A percentile compares a stretch with the other conserved stretches of the same genome.
phyloP scores from a whole-genome alignment of 2,113 vertebrate species.

The Aldabrachelys gigantea region DNA sequence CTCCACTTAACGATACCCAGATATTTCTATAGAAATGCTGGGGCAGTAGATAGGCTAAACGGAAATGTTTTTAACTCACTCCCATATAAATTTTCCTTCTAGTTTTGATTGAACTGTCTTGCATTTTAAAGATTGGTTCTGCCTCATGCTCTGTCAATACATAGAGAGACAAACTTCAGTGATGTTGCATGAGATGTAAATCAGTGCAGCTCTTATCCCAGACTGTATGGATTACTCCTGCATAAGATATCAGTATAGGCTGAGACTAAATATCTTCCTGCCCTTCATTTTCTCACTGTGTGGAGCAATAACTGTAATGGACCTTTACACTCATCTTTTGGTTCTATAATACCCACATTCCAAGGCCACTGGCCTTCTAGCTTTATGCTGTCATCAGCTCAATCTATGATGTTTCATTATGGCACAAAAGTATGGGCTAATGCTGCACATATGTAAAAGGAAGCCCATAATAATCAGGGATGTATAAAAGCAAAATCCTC shows the following conservation, averaged over 20 bases:
- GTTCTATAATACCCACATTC: rapidly evolving
- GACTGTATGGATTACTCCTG: neutral
- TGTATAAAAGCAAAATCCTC: neutral
- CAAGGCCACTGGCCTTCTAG: neutral
- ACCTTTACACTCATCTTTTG: neutral
- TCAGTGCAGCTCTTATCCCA: neutral
- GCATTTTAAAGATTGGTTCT: neutral
- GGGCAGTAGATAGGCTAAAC: neutral
- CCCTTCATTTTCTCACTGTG: neutral
- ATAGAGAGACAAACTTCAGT: rapidly evolving
- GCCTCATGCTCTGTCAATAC: neutral
- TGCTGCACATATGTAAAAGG: neutral
- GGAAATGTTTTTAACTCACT: neutral
- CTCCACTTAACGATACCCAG: neutral
- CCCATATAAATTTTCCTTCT: neutral
- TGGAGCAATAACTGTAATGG: neutral
- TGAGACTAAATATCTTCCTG: neutral
- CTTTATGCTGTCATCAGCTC: neutral
- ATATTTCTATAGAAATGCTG: neutral
- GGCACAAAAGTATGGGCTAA: neutral
- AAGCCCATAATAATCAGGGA: neutral
- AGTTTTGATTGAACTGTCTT: neutral
- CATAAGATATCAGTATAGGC: neutral
- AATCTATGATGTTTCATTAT: neutral
- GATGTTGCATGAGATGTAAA: neutral